Evolutionary conservation across 2,113 vertebrate genomes (phyloP).

Genomic region (Synodontis membranacea): DNA sequence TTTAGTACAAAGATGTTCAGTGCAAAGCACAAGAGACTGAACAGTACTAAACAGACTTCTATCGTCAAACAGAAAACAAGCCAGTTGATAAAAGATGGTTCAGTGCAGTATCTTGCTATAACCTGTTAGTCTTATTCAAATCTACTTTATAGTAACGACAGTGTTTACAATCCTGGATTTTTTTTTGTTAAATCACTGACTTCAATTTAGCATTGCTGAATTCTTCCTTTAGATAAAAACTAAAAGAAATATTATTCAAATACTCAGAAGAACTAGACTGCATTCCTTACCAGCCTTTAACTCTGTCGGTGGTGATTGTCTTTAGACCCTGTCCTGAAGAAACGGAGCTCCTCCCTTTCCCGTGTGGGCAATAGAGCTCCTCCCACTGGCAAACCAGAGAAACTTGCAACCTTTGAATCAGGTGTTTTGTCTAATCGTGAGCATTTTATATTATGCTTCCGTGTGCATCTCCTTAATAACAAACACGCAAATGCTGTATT

Average conservation of each 20-base stretch:
- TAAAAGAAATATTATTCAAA: constrained; percentile 52
- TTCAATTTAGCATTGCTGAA: neutral
- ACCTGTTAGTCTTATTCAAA: neutral
- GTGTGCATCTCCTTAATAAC: constrained; percentile 55
- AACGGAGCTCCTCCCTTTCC: constrained; percentile 84
- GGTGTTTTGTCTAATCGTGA: constrained; percentile 71
- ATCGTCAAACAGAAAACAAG: neutral
- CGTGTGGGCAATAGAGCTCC: constrained; percentile 79
- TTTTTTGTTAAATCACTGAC: neutral
- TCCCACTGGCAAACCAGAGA: constrained; percentile 73
- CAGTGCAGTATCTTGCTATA: neutral
- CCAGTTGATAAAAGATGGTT: neutral
- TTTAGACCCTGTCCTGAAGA: constrained; percentile 80
- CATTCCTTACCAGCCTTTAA: constrained; percentile 59
- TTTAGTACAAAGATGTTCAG: neutral
- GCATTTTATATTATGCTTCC: constrained; percentile 23
- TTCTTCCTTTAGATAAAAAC: neutral
- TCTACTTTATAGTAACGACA: neutral
- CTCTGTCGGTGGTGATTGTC: constrained; percentile 62
- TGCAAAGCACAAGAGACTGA: neutral
- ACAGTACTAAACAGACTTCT: neutral
- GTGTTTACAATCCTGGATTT: neutral
- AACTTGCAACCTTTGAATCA: constrained; percentile 80
- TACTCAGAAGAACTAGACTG: constrained; percentile 51
- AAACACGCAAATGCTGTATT: constrained; percentile 51